Conservation (phyloP, 2,797 vertebrate genomes). For the Spinus pinus region DNA sequence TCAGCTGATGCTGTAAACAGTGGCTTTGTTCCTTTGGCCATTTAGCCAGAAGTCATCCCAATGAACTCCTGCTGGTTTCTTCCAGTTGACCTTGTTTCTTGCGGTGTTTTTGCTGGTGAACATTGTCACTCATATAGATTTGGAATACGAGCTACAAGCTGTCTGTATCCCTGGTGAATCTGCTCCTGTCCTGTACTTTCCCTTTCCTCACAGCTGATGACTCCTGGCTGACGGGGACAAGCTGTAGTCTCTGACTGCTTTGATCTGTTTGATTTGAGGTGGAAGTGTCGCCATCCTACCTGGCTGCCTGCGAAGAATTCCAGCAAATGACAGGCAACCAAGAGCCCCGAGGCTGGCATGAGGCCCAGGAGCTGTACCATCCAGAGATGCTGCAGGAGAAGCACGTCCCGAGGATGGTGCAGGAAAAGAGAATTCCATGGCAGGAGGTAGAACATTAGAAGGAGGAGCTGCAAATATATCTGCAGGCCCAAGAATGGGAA, state of each 20-base stretch:
- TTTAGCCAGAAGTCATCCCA: too few species aligned
- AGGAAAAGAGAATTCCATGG: background rate
- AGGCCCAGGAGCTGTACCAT: slow-evolving; percentile 18
- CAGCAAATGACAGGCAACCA: background rate
- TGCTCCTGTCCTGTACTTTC: too few species aligned
- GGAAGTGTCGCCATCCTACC: slow-evolving; percentile 46
- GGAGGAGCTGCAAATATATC: background rate
- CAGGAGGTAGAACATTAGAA: background rate
- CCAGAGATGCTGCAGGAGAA: background rate
- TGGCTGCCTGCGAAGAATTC: slow-evolving; percentile 38
- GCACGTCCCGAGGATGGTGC: background rate
- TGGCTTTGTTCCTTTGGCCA: too few species aligned
- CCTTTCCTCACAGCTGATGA: background rate
- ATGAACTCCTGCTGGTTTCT: too few species aligned
- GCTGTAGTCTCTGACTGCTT: background rate
- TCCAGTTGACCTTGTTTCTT: too few species aligned
- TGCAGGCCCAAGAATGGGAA: background rate
- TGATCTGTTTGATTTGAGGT: slow-evolving; percentile 42
- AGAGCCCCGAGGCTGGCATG: slow-evolving; percentile 31
- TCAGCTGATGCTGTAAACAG: background rate
- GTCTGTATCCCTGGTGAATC: too few species aligned
- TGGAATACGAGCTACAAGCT: too few species aligned
- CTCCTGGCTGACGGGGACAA: background rate
- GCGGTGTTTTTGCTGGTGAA: too few species aligned
- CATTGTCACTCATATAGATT: too few species aligned